Percentiles rank a stretch among this genome's conserved stretches.
These are phyloP conservation scores for Uria lomvia DNA, from an alignment of 2,113 vertebrate species.

Conservation along the genomic window DNA sequence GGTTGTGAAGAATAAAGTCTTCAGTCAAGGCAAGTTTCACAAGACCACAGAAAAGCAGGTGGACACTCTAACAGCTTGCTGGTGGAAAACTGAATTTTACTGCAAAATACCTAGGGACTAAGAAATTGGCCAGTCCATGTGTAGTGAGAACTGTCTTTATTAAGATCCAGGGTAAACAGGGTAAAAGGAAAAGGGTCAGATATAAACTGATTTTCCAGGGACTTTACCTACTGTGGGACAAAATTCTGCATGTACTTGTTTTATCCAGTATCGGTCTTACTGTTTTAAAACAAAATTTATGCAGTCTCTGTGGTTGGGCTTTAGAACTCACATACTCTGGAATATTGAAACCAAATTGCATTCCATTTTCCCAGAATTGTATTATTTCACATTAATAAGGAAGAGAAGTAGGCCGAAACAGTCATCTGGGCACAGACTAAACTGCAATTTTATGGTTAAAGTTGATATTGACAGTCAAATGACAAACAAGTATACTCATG, in stretches of 20 bases:
- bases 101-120: not conserved
- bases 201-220: slow-evolving; percentile 3
- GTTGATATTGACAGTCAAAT: not conserved
- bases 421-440: not conserved
- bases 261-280: not conserved
- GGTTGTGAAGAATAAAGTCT: not conserved
- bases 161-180: slow-evolving; percentile 14
- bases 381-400: not conserved
- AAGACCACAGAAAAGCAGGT: not conserved
- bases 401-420: not conserved
- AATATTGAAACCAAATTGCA: not conserved
- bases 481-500: not conserved
- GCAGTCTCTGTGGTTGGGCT: not conserved
- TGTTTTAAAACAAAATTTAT: slow-evolving; percentile 4
- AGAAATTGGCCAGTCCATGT: slow-evolving; percentile 24
- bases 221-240: not conserved
- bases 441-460: not conserved
- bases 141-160: slow-evolving; percentile 19
- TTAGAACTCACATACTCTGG: not conserved
- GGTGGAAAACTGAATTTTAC: not conserved
- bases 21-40: not conserved
- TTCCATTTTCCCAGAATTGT: not conserved
- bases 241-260: not conserved
- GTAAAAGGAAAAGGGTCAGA: slow-evolving; percentile 11
- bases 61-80: not conserved